These are phyloP conservation scores for Tetragnatha versicolor DNA, from an alignment of 1,140 invertebrate species.

Conservation along the genomic window DNA sequence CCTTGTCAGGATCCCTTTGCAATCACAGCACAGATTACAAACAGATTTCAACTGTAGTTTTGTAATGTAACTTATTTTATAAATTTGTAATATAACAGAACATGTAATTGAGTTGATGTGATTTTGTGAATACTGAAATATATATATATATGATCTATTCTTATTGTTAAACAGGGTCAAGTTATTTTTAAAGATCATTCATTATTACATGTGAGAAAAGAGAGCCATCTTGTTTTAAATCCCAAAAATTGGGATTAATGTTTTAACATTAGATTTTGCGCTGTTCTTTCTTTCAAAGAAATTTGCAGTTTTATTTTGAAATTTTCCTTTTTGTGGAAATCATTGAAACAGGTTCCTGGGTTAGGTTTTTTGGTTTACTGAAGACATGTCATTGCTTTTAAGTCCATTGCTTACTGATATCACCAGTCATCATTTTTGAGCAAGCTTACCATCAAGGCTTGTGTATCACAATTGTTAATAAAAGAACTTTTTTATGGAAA, in stretches of 20 bases:
- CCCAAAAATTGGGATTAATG: too few relatives aligned
- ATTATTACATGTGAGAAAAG: not conserved
- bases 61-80: conserved; percentile 48
- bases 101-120: conserved; percentile 5
- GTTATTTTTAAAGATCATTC: not conserved
- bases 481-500: conserved; percentile 37
- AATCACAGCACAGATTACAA: conserved; percentile 35
- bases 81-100: conserved; percentile 49
- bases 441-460: conserved; percentile 30
- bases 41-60: conserved; percentile 38
- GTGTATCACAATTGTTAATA: conserved; percentile 55
- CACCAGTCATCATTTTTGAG: conserved; percentile 27
- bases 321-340: not conserved
- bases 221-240: too few relatives aligned
- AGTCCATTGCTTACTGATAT: conserved; percentile 50
- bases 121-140: not conserved
- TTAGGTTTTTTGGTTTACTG: conserved; percentile 40
- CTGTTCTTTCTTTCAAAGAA: not conserved
- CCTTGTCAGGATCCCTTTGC: conserved; percentile 48
- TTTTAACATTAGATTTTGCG: not conserved
- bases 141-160: not conserved
- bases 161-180: not conserved
- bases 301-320: too few relatives aligned
- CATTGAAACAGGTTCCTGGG: conserved; percentile 40
- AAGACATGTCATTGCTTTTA: conserved; percentile 51